Evolutionary conservation across 2,797 vertebrate species (phyloP).

Genomic region (Babyrousa celebensis): DNA sequence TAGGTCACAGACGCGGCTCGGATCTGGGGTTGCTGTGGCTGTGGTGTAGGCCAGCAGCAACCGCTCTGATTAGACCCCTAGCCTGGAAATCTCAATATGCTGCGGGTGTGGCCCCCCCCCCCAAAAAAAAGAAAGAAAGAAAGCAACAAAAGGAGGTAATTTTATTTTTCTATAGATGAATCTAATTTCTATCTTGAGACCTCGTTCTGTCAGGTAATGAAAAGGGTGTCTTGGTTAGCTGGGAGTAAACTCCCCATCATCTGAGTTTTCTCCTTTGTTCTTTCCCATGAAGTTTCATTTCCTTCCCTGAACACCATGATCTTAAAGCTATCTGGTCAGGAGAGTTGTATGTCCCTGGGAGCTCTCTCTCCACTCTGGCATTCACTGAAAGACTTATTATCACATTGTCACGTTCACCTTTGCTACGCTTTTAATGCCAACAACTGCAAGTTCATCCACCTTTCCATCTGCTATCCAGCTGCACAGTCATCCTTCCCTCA

Average conservation of each 20-base stretch:
- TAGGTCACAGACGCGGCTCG: too few species aligned
- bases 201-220: background rate
- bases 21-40: too few species aligned
- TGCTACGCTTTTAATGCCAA: background rate
- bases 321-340: background rate
- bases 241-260: background rate
- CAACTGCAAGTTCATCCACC: background rate
- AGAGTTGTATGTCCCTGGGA: background rate
- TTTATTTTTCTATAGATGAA: constrained; percentile 23
- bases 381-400: background rate
- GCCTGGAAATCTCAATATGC: too few species aligned
- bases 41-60: too few species aligned
- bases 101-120: too few species aligned
- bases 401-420: background rate
- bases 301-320: background rate
- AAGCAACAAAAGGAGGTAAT: background rate
- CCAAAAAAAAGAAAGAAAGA: background rate
- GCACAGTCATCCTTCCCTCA: background rate
- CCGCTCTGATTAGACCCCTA: too few species aligned
- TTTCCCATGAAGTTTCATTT: background rate
- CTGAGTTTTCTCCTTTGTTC: background rate
- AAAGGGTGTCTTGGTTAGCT: background rate
- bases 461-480: background rate
- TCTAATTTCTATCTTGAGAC: background rate
- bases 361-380: background rate